Percentiles rank a stretch among this genome's conserved stretches.
Evolutionary conservation across 2,888 invertebrate genomes (phyloP).

Genomic region (Petrolisthes manimaculis): DNA sequence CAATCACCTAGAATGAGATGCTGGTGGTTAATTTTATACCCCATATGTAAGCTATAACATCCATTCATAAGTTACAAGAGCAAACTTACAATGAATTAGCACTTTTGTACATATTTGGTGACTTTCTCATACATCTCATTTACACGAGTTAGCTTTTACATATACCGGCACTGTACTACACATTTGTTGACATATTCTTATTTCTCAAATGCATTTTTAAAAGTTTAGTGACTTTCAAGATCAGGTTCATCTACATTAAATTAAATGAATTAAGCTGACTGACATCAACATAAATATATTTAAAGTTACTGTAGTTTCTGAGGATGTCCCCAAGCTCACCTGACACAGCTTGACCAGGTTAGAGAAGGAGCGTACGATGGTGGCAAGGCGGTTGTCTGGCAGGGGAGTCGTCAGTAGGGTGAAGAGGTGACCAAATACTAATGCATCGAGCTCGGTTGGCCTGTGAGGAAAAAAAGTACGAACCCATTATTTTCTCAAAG

Average conservation of each 20-base stretch:
- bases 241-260: too few relatives aligned
- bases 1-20: constrained; percentile 76
- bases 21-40: background rate
- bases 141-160: too few relatives aligned
- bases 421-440: constrained; percentile 97
- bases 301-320: too few relatives aligned
- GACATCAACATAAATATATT: too few relatives aligned
- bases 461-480: constrained; percentile 71
- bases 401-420: constrained; percentile 91
- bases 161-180: too few relatives aligned
- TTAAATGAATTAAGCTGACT: too few relatives aligned
- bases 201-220: too few relatives aligned
- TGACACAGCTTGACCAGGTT: constrained; percentile 85
- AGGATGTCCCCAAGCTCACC: constrained; percentile 26
- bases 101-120: too few relatives aligned
- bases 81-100: background rate
- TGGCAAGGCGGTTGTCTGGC: constrained; percentile 84
- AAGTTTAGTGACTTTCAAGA: too few relatives aligned
- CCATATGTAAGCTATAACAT: background rate
- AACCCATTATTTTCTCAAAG: too few relatives aligned
- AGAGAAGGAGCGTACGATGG: constrained; percentile 82
- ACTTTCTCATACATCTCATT: too few relatives aligned
- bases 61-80: background rate
- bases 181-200: too few relatives aligned
- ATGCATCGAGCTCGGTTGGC: constrained; percentile 94